Conservation (phyloP, 2,113 vertebrate species). For the Trogon surrucura region DNA sequence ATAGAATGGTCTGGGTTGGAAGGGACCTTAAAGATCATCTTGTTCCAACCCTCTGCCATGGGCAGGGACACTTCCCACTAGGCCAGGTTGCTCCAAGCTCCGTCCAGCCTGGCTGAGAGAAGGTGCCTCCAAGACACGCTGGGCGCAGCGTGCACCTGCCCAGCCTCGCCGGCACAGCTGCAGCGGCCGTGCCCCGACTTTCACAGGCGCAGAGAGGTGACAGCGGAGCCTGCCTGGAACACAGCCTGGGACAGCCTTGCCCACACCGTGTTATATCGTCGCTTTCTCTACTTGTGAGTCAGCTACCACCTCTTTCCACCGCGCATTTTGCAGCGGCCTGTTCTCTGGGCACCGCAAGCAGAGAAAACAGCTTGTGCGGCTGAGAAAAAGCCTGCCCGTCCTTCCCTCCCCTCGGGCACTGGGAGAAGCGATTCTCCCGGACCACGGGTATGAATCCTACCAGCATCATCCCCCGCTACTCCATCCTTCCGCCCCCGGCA, state of each 20-base stretch:
- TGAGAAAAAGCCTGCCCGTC: background rate
- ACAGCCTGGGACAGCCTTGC: fast-evolving
- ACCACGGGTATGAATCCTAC: no score
- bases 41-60: no score
- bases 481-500: background rate
- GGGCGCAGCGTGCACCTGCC: background rate
- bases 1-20: no score
- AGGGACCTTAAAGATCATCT: no score
- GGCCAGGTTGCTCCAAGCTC: background rate
- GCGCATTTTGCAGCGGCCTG: background rate
- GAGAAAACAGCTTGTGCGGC: fast-evolving
- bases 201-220: background rate
- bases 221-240: background rate
- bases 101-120: background rate
- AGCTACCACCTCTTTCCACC: background rate
- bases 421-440: background rate
- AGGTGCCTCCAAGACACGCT: background rate
- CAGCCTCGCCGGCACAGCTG: background rate
- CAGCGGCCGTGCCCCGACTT: background rate
- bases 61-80: no score
- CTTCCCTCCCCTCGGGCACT: no score
- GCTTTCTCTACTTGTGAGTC: fast-evolving
- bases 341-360: background rate
- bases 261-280: fast-evolving
- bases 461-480: background rate